Conservation (phyloP, 2,113 vertebrate species). For the Pedetes capensis region DNA sequence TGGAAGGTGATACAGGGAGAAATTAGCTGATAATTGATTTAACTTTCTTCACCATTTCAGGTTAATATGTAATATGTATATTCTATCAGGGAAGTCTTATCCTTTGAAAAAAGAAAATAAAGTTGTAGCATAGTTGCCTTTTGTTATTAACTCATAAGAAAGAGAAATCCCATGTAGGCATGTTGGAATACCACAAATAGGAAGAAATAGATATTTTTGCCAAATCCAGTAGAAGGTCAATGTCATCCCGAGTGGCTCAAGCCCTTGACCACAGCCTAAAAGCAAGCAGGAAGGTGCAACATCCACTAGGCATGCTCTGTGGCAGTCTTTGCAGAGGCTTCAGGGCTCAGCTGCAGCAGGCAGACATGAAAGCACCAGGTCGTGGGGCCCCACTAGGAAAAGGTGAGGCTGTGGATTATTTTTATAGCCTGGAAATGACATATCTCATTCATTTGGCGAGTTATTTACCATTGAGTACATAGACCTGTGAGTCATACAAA, state of each 20-base stretch:
- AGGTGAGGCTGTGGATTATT: constrained; percentile 82
- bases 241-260: constrained; percentile 54
- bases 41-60: not conserved
- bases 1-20: not conserved
- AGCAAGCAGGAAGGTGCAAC: constrained; percentile 64
- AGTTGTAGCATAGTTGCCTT: constrained; percentile 70
- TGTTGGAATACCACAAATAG: constrained; percentile 45
- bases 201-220: not conserved
- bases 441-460: constrained; percentile 81
- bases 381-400: constrained; percentile 81
- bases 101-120: constrained; percentile 13
- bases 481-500: constrained; percentile 73
- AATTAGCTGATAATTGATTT: not conserved
- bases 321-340: constrained; percentile 67
- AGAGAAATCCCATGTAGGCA: constrained; percentile 60
- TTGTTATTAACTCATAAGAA: constrained; percentile 75
- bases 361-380: constrained; percentile 65
- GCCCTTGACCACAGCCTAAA: constrained; percentile 68
- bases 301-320: constrained; percentile 63
- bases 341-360: constrained; percentile 55
- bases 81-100: constrained; percentile 59
- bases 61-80: constrained; percentile 54
- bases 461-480: constrained; percentile 82
- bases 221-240: constrained; percentile 66
- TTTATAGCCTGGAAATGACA: constrained; percentile 82